Evolutionary conservation across 2,113 vertebrate genomes (phyloP), one percentile per base, ranked within the genome.

Genomic region (Oxygymnocypris stewartii): DNA sequence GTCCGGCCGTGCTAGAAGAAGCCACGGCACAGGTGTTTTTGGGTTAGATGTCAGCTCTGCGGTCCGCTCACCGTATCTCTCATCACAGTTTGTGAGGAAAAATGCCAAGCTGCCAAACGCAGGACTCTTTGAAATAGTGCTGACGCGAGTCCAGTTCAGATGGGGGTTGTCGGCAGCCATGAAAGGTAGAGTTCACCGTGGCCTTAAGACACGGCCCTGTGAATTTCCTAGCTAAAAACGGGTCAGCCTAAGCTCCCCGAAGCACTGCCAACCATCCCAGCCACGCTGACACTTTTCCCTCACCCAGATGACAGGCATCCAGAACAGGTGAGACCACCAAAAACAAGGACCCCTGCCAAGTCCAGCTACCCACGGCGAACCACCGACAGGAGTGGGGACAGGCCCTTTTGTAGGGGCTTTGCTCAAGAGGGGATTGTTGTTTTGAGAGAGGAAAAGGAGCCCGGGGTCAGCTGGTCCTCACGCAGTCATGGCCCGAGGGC

Each of bases 151-250:
- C 14, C 13, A 4, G 40, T 81, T 81, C 78, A 61, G 93, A 93
- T 94, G 91, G 92, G 87, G 51, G 16, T 16, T 83, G 87, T 90
- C 92, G 92, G 93, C 93, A 90, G 91, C 93, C 94, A 94, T 95
- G 94, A 95, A 95, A 94, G 93, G 94, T 92, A 92, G 92, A 92
- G 90, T 93, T 91, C 92, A 91, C 92, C 91, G 92, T 82, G 79
- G 94, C 92, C 93, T 93, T 91, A 88, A 92, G 94, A 93, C 93
- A 92, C 91, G 93, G 93, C 94, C 94, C 93, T 93, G 93, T 94
- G 94, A 94, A 94, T 95, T 95, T 95, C 94, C 94, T 93, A 94
- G 94, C 95, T 94, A 95, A 95, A 96, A 95, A 94, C 95, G 93
- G 94, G 93, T 93, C 89, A 1, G 89, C 91, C 91, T 96, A 95